Percentiles rank a stretch among this genome's conserved stretches.
Conservation (phyloP, 2,113 vertebrate species). For the Seriola rivoliana region DNA sequence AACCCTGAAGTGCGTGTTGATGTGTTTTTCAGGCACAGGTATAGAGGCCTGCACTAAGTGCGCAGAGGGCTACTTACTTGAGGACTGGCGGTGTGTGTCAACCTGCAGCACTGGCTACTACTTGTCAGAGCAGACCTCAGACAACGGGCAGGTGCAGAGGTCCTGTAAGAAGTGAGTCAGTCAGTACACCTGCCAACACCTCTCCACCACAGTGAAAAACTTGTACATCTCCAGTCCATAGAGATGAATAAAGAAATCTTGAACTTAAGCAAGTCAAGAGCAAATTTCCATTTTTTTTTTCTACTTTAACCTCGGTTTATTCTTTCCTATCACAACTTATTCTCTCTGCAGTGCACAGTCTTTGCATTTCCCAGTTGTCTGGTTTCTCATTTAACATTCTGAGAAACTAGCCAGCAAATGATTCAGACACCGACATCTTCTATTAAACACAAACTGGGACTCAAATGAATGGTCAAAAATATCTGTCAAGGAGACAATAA, state of each 20-base stretch:
- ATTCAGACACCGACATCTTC: not conserved
- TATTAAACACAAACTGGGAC: not conserved
- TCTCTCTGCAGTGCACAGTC: not conserved
- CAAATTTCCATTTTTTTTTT: not conserved
- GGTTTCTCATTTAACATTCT: not conserved
- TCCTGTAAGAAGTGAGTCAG: constrained; percentile 94
- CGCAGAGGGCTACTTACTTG: constrained; percentile 90
- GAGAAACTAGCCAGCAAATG: not conserved
- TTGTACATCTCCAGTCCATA: constrained; percentile 18
- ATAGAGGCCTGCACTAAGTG: constrained; percentile 93
- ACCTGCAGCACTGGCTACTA: constrained; percentile 91
- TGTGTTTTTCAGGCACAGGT: constrained; percentile 87
- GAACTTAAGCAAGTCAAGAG: not conserved
- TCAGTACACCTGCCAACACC: constrained; percentile 39
- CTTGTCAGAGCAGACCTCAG: constrained; percentile 87
- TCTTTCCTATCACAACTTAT: not conserved
- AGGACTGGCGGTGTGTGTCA: constrained; percentile 93
- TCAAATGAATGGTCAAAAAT: not conserved
- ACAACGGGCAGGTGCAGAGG: constrained; percentile 86
- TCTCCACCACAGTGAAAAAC: not conserved
- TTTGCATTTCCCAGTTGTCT: not conserved
- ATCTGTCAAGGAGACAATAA: not conserved
- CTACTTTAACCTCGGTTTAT: not conserved
- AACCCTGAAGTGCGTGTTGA: constrained; percentile 7
- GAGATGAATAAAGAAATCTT: constrained; percentile 7